Base-by-base conservation (phyloP, 2,113 vertebrate species). In the Prietella phreatophila region DNA sequence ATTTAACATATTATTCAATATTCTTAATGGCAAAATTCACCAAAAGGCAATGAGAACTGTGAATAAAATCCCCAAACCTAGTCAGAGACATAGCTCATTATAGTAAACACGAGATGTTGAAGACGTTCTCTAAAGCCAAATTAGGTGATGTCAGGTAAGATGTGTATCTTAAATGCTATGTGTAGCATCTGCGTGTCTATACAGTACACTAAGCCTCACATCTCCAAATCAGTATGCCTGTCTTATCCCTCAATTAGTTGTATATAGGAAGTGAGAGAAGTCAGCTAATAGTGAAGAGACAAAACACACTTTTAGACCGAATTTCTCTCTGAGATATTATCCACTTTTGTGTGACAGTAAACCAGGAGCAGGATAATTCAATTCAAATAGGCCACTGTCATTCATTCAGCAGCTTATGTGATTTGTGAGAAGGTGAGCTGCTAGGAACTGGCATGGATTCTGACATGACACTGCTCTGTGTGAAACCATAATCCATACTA, bases 151-250 rank as follows among this genome's bases (percentile, higher is more conserved):
- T 67, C n/a, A 67, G 63, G 13, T 67, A 15, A 39, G 33, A 15
- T 17, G 65, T 67, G 27, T 69, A 60, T 13, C 20, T 3, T 58
- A 25, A 53, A 75, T 58, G 33, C 47, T 50, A 1, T 50, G 47
- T 75, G 20, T 42, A 60, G 30, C 53, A 75, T 30, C 25, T 55
- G 36, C 42, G 55, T 39, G 1, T 30, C 33, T 76, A 53, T 39
- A 76, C 47, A 50, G 47, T 10, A 50, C 69, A 73, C 36, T 5
- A 17, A 39, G 9, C 55, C 36, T 85, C 22, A 78, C 14, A 30
- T 78, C 71, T 60, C 69, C 27, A 78, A 17, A 76, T 85, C 84
- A 76, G 22, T 78, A 85, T 27, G 4, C 71, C 84, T 60, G 30
- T 9, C 30, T 20, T 78, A 85, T 20, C 33, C 33, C 69, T n/a